A percentile compares a stretch with the other conserved stretches of the same genome.
Evolutionary conservation across 1,140 invertebrate species (phyloP).

Genomic region (Oscheius sp.): DNA sequence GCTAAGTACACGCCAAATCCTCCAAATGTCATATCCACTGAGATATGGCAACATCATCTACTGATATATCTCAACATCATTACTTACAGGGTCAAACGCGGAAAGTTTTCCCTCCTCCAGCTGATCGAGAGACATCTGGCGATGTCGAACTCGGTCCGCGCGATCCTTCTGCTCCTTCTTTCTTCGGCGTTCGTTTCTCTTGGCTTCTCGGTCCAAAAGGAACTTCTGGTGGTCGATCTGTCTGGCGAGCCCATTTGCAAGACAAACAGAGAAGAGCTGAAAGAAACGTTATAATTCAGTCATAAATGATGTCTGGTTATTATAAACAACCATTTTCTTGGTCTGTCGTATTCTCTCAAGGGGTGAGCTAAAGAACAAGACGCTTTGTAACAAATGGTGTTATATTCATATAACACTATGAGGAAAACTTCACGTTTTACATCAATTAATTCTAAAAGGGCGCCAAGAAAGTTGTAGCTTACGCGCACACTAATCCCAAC

Average conservation of each 20-base stretch:
- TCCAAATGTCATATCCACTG: too few relatives aligned
- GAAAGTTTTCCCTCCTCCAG: slow-evolving; percentile 13
- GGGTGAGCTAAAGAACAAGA: background rate
- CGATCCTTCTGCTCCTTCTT: slow-evolving; percentile 42
- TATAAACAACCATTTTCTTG: background rate
- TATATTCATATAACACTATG: background rate
- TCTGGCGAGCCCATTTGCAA: slow-evolving; percentile 54
- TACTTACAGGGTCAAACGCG: background rate
- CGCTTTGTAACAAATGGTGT: background rate
- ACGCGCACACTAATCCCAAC: too few relatives aligned
- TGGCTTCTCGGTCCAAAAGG: slow-evolving; percentile 53
- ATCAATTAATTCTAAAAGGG: background rate
- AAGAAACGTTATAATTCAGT: too few relatives aligned
- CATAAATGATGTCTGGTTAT: slow-evolving; percentile 15
- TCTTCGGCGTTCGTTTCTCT: slow-evolving; percentile 49
- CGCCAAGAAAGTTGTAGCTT: too few relatives aligned
- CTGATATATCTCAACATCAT: too few relatives aligned
- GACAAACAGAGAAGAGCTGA: slow-evolving; percentile 54
- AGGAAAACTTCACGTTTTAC: background rate
- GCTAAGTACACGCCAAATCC: too few relatives aligned
- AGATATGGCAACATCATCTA: too few relatives aligned
- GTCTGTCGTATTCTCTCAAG: background rate
- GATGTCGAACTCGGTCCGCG: slow-evolving; percentile 1
- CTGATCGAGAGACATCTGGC: slow-evolving; percentile 12
- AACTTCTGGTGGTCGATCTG: slow-evolving; percentile 61